These are phyloP conservation scores for Trichopria drosophilae DNA, from an alignment of 2,888 invertebrate species.

Conservation along the genomic window DNA sequence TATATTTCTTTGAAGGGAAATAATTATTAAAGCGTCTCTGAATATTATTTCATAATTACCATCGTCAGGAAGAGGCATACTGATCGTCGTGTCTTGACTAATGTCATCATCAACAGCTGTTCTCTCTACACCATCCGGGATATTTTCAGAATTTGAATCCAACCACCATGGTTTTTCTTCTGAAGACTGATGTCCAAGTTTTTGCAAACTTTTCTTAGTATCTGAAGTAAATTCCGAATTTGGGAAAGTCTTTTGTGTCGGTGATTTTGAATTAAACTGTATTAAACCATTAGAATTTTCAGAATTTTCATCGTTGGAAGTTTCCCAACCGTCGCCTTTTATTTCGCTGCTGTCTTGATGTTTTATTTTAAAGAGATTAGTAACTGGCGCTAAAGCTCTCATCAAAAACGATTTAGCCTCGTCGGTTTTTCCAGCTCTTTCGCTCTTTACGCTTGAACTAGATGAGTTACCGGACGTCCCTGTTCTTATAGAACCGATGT, in stretches of 20 bases:
- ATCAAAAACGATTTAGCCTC: slow-evolving; percentile 75
- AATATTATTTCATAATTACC: slow-evolving; percentile 41
- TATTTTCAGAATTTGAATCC: slow-evolving; percentile 54
- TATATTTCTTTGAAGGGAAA: neutral
- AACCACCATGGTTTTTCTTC: slow-evolving; percentile 56
- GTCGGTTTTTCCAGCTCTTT: slow-evolving; percentile 60
- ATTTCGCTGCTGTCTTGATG: slow-evolving; percentile 64
- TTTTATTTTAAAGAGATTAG: slow-evolving; percentile 71
- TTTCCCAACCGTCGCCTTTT: slow-evolving; percentile 37
- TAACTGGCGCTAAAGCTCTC: slow-evolving; percentile 74
- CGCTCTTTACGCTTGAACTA: slow-evolving; percentile 55
- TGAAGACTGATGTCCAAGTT: slow-evolving; percentile 46
- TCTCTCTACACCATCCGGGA: slow-evolving; percentile 53
- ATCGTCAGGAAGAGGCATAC: slow-evolving; percentile 52
- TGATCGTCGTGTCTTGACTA: slow-evolving; percentile 55
- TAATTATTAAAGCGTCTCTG: too few species aligned
- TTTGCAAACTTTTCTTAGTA: slow-evolving; percentile 18
- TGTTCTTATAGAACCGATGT: too few species aligned
- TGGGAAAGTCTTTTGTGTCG: slow-evolving; percentile 38
- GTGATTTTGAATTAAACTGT: slow-evolving; percentile 37
- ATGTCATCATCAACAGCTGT: slow-evolving; percentile 49
- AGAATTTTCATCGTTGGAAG: slow-evolving; percentile 38
- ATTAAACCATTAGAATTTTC: slow-evolving; percentile 38
- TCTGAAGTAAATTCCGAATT: slow-evolving; percentile 40
- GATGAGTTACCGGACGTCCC: too few species aligned